phyloP scores from a whole-genome alignment of 2,797 vertebrate genomes.

The Megalops cyprinoides region DNA sequence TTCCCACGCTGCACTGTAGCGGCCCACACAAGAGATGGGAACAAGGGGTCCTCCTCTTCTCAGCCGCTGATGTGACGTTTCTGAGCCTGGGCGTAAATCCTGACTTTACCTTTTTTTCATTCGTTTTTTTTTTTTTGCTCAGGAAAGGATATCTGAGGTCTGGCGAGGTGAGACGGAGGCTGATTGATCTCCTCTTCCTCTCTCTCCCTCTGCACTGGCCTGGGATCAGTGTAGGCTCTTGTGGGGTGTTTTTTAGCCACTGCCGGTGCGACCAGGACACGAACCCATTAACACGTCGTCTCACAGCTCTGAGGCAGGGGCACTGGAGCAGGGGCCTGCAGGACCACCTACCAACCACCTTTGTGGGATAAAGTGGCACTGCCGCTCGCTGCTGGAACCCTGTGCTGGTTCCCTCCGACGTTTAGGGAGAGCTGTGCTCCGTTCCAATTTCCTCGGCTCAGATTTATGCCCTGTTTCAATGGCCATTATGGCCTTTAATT shows the following conservation, averaged over 20 bases:
- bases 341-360: constrained; percentile 36
- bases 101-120: background rate
- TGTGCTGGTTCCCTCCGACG: background rate
- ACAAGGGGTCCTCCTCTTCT: constrained; percentile 25
- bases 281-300: constrained; percentile 27
- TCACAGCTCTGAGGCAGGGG: background rate
- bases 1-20: constrained; percentile 7
- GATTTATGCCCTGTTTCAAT: constrained; percentile 45
- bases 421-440: constrained; percentile 23
- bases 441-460: constrained; percentile 40
- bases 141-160: background rate
- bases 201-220: background rate
- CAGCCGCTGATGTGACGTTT: constrained; percentile 17
- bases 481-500: constrained; percentile 31
- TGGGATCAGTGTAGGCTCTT: too few relatives aligned
- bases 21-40: constrained; percentile 27
- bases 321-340: constrained; percentile 16
- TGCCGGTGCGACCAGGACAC: constrained; percentile 8
- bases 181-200: background rate
- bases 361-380: background rate
- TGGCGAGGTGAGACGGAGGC: background rate
- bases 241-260: too few relatives aligned
- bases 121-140: background rate
- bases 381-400: constrained; percentile 27
- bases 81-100: constrained; percentile 28